A percentile compares a stretch with the other conserved stretches of the same genome.
phyloP scores from a whole-genome alignment of 1,140 invertebrate species.

The Apolygus lucorum region DNA sequence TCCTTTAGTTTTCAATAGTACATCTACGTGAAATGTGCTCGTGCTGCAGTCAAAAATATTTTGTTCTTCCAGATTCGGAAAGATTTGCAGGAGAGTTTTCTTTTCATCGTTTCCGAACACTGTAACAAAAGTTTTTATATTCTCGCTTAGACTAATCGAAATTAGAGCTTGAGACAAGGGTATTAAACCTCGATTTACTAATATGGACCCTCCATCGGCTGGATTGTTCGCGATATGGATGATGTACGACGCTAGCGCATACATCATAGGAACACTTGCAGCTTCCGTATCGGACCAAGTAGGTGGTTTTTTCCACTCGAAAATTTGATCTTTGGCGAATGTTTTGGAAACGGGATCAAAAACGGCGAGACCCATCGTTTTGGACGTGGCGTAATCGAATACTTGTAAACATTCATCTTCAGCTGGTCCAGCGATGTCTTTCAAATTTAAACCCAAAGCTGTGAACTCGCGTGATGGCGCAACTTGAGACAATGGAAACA shows the following conservation, averaged over 20 bases:
- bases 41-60: conserved; percentile 11
- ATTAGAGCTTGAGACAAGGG: conserved; percentile 12
- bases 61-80: background rate
- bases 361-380: conserved; percentile 7
- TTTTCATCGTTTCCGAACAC: conserved; percentile 3
- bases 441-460: conserved; percentile 1
- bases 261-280: conserved; percentile 47
- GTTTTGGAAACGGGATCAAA: conserved; percentile 17
- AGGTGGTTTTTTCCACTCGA: conserved; percentile 45
- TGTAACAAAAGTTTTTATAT: conserved; percentile 1
- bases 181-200: conserved; percentile 6
- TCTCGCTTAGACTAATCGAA: background rate
- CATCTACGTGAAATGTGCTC: conserved; percentile 23
- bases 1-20: conserved; percentile 25
- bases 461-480: background rate
- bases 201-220: background rate
- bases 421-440: background rate
- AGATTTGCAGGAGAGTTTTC: background rate
- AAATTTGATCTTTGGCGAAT: conserved; percentile 24
- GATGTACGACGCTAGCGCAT: conserved; percentile 30
- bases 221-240: background rate
- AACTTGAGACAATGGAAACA: background rate
- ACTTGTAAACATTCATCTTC: background rate
- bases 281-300: conserved; percentile 49
- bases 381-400: background rate